phyloP scores from a whole-genome alignment of 2,888 invertebrate genomes.

The Limenitis camilla region DNA sequence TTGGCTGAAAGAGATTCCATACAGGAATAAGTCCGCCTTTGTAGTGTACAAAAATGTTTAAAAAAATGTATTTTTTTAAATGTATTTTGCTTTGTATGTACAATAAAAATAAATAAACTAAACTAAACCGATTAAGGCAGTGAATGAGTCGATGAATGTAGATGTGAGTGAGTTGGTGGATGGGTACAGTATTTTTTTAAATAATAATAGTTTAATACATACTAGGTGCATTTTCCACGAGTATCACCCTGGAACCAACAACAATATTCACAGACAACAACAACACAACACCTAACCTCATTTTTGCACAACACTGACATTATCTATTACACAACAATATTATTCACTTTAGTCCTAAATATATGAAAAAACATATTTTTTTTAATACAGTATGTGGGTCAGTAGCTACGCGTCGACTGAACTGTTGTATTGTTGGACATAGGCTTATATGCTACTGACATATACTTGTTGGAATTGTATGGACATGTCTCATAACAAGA shows the following conservation, averaged over 20 bases:
- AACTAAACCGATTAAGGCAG: too few species aligned
- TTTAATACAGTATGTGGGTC: constrained; percentile 41
- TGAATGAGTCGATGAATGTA: too few species aligned
- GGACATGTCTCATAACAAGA: constrained; percentile 34
- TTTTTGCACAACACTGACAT: constrained; percentile 43
- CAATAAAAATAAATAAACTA: too few species aligned
- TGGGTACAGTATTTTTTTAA: too few species aligned
- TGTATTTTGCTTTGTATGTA: too few species aligned
- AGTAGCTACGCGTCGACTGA: constrained; percentile 63
- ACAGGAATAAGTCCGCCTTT: too few species aligned
- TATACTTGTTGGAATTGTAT: constrained; percentile 38
- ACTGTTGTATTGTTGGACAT: constrained; percentile 58
- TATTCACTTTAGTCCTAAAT: constrained; percentile 3
- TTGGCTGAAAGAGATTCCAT: too few species aligned
- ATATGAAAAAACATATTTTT: not conserved
- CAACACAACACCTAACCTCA: constrained; percentile 49
- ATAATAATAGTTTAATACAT: too few species aligned
- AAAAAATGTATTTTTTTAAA: too few species aligned
- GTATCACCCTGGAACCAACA: constrained; percentile 55
- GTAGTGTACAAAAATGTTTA: too few species aligned
- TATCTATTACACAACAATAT: constrained; percentile 6
- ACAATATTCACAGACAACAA: constrained; percentile 42
- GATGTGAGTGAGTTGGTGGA: too few species aligned
- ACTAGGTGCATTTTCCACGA: constrained; percentile 70
- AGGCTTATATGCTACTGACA: constrained; percentile 68